Percentiles rank a stretch among this genome's conserved stretches.
Evolutionary conservation across 2,888 invertebrate species (phyloP).

Genomic region (Dryobotodes eremita): DNA sequence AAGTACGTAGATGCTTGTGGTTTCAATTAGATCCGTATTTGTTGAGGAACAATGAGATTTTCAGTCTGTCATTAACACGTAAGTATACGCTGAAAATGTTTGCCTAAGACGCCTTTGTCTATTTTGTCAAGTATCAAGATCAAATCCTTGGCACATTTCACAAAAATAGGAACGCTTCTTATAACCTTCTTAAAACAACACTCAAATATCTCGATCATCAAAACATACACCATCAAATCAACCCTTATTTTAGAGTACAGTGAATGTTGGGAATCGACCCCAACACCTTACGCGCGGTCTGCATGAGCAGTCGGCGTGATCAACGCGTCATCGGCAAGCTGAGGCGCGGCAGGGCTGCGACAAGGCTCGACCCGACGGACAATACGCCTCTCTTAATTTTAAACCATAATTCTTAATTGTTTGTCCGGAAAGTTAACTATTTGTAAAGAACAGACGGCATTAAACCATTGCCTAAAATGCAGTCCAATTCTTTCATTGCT

Average conservation of each 20-base stretch:
- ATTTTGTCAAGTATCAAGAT: conserved; percentile 27
- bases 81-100: conserved; percentile 12
- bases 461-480: too few species aligned
- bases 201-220: not conserved
- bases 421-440: too few species aligned
- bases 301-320: too few species aligned
- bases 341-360: too few species aligned
- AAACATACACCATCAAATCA: conserved; percentile 12
- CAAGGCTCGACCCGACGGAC: too few species aligned
- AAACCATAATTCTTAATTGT: too few species aligned
- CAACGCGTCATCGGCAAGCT: too few species aligned
- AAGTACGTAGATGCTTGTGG: conserved; percentile 16
- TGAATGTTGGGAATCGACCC: too few species aligned
- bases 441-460: too few species aligned
- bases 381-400: not conserved
- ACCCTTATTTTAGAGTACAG: too few species aligned
- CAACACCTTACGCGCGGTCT: too few species aligned
- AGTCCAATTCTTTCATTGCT: too few species aligned
- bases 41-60: conserved; percentile 23
- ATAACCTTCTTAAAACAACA: not conserved
- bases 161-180: not conserved
- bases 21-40: conserved; percentile 46
- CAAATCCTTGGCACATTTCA: not conserved
- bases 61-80: conserved; percentile 23
- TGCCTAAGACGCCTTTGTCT: not conserved